Conservation (phyloP, 2,113 vertebrate genomes). For the Sinocyclocheilus anshuiensis region DNA sequence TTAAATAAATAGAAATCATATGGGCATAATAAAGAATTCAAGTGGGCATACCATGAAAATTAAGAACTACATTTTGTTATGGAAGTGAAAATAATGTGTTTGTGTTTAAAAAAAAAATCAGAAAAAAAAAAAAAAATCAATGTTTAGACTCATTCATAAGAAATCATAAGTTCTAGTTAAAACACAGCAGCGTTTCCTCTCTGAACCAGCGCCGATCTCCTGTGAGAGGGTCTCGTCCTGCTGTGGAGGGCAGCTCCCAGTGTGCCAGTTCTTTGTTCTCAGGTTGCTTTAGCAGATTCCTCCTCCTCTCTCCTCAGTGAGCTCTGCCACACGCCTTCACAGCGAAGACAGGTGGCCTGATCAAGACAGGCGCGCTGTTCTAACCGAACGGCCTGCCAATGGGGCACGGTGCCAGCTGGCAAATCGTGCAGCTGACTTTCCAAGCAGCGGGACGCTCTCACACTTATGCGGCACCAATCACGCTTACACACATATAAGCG, state of each 20-base stretch:
- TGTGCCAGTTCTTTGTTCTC: conserved; percentile 17
- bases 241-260: conserved; percentile 16
- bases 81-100: no score
- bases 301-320: conserved; percentile 34
- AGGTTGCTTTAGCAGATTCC: conserved; percentile 49
- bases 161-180: not conserved
- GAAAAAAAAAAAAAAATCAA: no score
- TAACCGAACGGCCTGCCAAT: conserved; percentile 66
- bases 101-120: no score
- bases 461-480: conserved; percentile 50
- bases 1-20: not conserved
- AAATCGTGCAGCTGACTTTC: conserved; percentile 60
- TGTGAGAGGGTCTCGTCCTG: not conserved
- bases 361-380: conserved; percentile 67
- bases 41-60: not conserved
- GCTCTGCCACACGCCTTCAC: conserved; percentile 70
- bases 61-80: not conserved
- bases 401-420: conserved; percentile 73
- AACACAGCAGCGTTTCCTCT: conserved; percentile 55
- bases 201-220: conserved; percentile 3
- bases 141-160: not conserved
- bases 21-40: not conserved
- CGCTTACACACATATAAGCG: conserved; percentile 38
- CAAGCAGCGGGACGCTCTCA: conserved; percentile 57
- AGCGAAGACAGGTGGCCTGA: conserved; percentile 78